These are phyloP conservation scores for Pangasius macronema DNA, from an alignment of 2,797 vertebrate genomes.

Conservation along the genomic window DNA sequence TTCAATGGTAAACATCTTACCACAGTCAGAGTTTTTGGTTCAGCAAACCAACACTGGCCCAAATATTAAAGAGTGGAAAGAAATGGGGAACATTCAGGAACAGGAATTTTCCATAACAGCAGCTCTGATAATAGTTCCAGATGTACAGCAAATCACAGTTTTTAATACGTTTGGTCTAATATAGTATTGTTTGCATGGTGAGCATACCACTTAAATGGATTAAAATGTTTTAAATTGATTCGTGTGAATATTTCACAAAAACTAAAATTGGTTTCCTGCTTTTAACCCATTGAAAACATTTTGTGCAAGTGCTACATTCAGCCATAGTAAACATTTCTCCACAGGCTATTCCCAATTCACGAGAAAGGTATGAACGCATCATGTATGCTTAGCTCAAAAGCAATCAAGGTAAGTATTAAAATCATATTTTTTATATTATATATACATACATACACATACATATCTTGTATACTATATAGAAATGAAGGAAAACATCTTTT, in stretches of 20 bases:
- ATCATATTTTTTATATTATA: too few relatives aligned
- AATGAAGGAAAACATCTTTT: constrained; percentile 23
- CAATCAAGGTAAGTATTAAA: constrained; percentile 77
- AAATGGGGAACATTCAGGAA: not conserved
- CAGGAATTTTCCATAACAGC: not conserved
- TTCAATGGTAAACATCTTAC: constrained; percentile 85
- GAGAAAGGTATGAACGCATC: constrained; percentile 87
- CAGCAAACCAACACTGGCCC: not conserved
- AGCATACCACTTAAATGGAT: not conserved
- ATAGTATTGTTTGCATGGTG: not conserved
- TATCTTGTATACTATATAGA: not conserved
- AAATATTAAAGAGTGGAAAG: not conserved
- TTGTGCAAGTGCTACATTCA: not conserved
- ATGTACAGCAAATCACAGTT: not conserved
- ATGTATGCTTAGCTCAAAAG: constrained; percentile 73
- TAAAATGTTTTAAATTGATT: not conserved
- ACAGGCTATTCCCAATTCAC: constrained; percentile 90
- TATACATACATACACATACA: not conserved
- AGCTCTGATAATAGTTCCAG: not conserved
- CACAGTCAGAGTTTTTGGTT: not conserved
- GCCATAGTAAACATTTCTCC: not conserved
- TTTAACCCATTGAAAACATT: not conserved
- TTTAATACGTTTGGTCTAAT: not conserved
- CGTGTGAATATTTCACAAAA: not conserved
- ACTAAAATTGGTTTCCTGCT: not conserved